A percentile compares a stretch with the other conserved stretches of the same genome.
Evolutionary conservation across 1,140 invertebrate genomes (phyloP).

Genomic region (Leptopilina clavipes): DNA sequence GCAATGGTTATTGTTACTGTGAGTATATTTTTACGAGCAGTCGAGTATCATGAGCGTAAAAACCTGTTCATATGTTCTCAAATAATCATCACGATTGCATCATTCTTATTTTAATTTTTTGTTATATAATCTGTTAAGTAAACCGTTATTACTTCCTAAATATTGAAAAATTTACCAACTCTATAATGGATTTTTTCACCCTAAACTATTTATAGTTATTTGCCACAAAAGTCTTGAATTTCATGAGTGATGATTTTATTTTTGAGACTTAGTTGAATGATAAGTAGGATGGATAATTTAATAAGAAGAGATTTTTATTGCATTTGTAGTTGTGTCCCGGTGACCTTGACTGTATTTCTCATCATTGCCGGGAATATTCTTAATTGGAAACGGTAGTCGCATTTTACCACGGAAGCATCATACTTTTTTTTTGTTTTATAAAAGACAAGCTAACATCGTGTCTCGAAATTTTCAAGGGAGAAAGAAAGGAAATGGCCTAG

Average conservation of each 20-base stretch:
- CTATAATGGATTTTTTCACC: too few relatives aligned
- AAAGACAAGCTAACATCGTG: conserved; percentile 41
- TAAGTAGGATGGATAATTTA: background rate
- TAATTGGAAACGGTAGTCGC: conserved; percentile 34
- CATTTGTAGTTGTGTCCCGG: conserved; percentile 22
- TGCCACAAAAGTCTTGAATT: too few relatives aligned
- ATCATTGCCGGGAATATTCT: conserved; percentile 41
- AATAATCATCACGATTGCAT: background rate
- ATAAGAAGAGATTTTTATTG: background rate
- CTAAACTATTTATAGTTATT: too few relatives aligned
- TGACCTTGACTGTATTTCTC: conserved; percentile 32
- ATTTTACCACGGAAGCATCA: conserved; percentile 26
- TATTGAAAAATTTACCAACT: background rate
- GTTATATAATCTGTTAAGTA: background rate
- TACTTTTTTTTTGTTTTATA: background rate
- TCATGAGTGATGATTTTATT: too few relatives aligned
- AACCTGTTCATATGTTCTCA: conserved; percentile 18
- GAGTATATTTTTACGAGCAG: background rate
- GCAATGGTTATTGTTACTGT: conserved; percentile 5
- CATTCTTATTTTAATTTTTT: conserved; percentile 14
- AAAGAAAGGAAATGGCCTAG: conserved; percentile 52
- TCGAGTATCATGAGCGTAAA: conserved; percentile 12
- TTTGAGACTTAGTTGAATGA: background rate
- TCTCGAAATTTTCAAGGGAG: conserved; percentile 44
- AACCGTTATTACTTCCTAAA: background rate